phyloP scores from a whole-genome alignment of 2,797 vertebrate species.

The Leucoraja ocellata region DNA sequence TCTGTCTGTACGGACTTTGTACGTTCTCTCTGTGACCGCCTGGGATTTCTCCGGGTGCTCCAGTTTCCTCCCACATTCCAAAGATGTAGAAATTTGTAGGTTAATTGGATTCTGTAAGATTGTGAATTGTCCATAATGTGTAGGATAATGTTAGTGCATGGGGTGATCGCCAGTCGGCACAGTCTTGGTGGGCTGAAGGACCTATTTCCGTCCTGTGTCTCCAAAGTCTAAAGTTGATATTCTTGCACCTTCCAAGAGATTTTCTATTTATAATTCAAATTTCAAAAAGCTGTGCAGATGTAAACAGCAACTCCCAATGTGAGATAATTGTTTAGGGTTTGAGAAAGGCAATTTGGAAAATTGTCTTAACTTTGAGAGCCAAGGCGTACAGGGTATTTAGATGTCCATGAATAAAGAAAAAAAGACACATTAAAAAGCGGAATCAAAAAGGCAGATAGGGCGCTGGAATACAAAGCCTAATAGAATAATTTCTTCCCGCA shows the following conservation, averaged over 20 bases:
- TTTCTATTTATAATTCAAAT: neutral
- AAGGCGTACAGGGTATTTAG: neutral
- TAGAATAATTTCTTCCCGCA: neutral
- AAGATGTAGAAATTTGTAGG: too few species aligned
- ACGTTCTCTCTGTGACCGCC: too few species aligned
- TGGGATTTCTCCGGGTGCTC: too few species aligned
- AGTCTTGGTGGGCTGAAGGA: too few species aligned
- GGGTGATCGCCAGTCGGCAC: too few species aligned
- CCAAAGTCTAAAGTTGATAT: too few species aligned
- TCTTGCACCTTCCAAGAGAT: neutral
- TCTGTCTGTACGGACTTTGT: too few species aligned
- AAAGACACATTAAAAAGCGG: neutral
- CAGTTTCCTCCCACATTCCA: too few species aligned
- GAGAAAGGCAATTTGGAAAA: neutral
- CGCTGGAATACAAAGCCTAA: neutral
- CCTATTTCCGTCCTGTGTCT: too few species aligned
- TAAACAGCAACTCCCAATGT: neutral
- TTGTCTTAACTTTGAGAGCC: neutral
- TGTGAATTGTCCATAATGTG: too few species aligned
- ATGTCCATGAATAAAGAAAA: neutral
- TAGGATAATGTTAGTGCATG: too few species aligned
- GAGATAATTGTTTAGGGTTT: neutral
- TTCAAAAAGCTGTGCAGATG: neutral
- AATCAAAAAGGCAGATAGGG: neutral
- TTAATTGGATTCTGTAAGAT: too few species aligned